Evolutionary conservation across 2,888 invertebrate species (phyloP).

Genomic region (Aplocera efformata): DNA sequence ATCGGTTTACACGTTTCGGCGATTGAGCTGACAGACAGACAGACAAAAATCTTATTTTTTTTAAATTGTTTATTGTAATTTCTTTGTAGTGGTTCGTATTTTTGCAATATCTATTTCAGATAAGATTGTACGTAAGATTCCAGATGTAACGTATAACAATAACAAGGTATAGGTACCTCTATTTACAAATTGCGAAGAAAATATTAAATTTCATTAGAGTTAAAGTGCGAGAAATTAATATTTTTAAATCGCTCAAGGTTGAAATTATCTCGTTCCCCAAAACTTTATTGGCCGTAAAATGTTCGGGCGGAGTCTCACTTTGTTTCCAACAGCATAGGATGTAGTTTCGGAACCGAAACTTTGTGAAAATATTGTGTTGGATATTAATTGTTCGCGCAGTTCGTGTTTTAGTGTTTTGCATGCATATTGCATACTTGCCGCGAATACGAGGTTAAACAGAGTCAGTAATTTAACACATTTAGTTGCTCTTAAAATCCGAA

Average conservation of each 20-base stretch:
- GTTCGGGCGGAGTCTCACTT: constrained; percentile 57
- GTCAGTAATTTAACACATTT: constrained; percentile 37
- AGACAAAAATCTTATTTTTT: too few relatives aligned
- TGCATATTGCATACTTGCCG: constrained; percentile 35
- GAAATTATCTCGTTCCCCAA: constrained; percentile 42
- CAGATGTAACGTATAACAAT: too few relatives aligned
- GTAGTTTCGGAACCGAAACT: constrained; percentile 60
- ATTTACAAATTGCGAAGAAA: too few relatives aligned
- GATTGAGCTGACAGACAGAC: too few relatives aligned
- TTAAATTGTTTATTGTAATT: too few relatives aligned
- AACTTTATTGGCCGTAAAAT: constrained; percentile 64
- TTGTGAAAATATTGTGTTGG: constrained; percentile 67
- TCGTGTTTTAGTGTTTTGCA: constrained; percentile 45
- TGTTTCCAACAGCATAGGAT: constrained; percentile 54
- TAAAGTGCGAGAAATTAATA: constrained; percentile 36
- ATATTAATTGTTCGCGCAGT: constrained; percentile 59
- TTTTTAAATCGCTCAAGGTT: constrained; percentile 43
- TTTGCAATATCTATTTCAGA: too few relatives aligned
- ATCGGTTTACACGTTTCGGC: too few relatives aligned
- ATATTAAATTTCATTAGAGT: too few relatives aligned
- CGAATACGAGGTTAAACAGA: constrained; percentile 32
- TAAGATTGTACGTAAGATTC: too few relatives aligned
- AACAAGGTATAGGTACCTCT: too few relatives aligned
- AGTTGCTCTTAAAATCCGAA: constrained; percentile 30
- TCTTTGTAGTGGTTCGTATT: too few relatives aligned